Evolutionary conservation across 1,140 invertebrate genomes (phyloP), one percentile per base, ranked within the genome.

Genomic region (Epicauta chinensis): DNA sequence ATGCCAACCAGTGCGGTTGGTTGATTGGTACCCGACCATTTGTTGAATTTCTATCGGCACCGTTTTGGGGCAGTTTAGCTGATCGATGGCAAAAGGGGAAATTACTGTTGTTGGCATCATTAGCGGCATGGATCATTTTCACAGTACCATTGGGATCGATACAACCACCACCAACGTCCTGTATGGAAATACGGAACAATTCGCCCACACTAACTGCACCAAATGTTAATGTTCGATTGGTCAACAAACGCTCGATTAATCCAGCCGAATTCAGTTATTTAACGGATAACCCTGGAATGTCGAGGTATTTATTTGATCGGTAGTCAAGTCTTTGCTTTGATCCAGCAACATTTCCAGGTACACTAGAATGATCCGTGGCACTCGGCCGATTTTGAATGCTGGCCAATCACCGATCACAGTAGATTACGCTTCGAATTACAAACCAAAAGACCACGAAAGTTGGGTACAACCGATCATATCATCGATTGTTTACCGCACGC

Each of bases 61-160:
- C 97, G 0, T 97, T 99, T 69, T 99, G 96, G 96, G 93, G 93
- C 3, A 89, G 86, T 31, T 77, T 98, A 51, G 95, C 95, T 10
- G 94, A 98, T 71, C 84, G 89, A 58, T 92, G 87, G 77, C 84
- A 86, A 48, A 91, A 89, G 65, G 89, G 89, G 7, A 92, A 95
- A 70, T 73, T 85, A 34, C 77, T 99, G 43, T 73, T 99, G 31
- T 70, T 99, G n/a, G 87, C 86, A 31, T 96, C 95, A 0, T 73
- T 99, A 10, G 81, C 87, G 3, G 91, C 90, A 46, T 98, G 96
- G 93, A 91, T 98, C 17, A 79, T 97, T 10, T 99, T 98, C 73
- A 99, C 96, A 5, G 75, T 98, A 40, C 91, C 94, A 0, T 72
- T 99, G 55, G 93, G 93, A 16, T 96, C 96, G 66, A 89, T 98